Percentiles rank a stretch among this genome's conserved stretches.
Conservation (phyloP, 2,113 vertebrate species). For the Cynoglossus semilaevis region DNA sequence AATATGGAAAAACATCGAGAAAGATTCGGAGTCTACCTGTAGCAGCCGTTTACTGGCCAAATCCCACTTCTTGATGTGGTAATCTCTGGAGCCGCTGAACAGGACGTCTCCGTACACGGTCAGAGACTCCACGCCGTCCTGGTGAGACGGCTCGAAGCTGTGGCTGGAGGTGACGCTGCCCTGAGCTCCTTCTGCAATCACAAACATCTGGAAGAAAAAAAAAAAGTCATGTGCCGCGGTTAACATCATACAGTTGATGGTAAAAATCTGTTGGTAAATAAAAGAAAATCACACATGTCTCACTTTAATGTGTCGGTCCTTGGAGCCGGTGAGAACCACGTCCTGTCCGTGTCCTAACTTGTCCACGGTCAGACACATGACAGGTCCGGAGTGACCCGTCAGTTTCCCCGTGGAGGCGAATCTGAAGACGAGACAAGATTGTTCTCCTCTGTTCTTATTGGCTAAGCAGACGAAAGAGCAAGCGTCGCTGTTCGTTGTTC, state of each 20-base stretch:
- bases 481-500: neutral
- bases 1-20: neutral
- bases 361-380: conserved; percentile 93
- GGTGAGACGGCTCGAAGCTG: conserved; percentile 89
- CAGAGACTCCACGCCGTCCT: conserved; percentile 89
- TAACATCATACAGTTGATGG: no score
- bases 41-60: conserved; percentile 85
- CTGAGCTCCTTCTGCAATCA: conserved; percentile 89
- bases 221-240: neutral
- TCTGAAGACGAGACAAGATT: conserved; percentile 60
- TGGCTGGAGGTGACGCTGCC: conserved; percentile 86
- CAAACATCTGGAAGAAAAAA: conserved; percentile 84
- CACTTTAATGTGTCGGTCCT: conserved; percentile 95
- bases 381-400: conserved; percentile 89
- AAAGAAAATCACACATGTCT: neutral
- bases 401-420: conserved; percentile 96
- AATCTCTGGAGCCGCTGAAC: conserved; percentile 91
- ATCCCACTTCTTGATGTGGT: conserved; percentile 94
- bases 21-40: conserved; percentile 73
- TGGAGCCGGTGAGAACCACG: conserved; percentile 95
- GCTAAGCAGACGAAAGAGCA: no score
- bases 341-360: conserved; percentile 86
- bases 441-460: neutral
- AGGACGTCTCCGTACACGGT: conserved; percentile 83
- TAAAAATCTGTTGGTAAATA: neutral